A percentile compares a stretch with the other conserved stretches of the same genome.
Evolutionary conservation across 2,888 invertebrate species (phyloP).

Genomic region (Aleiodes alternator): DNA sequence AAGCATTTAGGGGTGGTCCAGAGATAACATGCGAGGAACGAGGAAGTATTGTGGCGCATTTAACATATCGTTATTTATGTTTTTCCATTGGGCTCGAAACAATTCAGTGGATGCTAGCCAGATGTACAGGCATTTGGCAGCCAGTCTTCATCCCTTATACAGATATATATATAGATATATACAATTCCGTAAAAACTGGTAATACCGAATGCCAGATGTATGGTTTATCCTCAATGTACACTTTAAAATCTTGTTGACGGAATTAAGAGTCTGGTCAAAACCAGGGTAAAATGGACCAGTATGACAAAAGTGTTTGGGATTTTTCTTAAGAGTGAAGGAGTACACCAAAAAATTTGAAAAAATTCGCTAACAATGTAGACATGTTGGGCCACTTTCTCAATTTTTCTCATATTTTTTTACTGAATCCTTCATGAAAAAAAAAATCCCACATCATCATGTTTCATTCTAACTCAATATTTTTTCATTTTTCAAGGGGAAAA

Average conservation of each 20-base stretch:
- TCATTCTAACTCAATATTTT: background rate
- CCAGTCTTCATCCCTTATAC: conserved; percentile 9
- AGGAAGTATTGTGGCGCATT: conserved; percentile 11
- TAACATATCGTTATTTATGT: conserved; percentile 29
- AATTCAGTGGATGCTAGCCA: conserved; percentile 63
- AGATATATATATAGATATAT: background rate
- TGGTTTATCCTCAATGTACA: conserved; percentile 2
- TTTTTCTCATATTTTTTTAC: too few species aligned
- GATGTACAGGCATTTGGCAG: conserved; percentile 58
- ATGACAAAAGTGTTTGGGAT: background rate
- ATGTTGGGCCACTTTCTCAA: too few species aligned
- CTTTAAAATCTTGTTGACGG: conserved; percentile 7
- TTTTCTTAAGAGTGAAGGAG: background rate
- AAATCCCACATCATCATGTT: background rate
- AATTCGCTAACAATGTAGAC: too few species aligned
- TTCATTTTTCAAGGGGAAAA: background rate
- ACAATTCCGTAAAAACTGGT: conserved; percentile 4
- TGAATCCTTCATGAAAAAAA: too few species aligned
- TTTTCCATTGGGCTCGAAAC: conserved; percentile 38
- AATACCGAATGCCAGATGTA: conserved; percentile 22
- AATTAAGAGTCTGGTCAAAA: background rate
- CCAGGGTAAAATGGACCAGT: too few species aligned
- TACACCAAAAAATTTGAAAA: too few species aligned
- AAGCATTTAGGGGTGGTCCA: too few species aligned
- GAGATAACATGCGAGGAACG: too few species aligned